Evolutionary conservation across 2,113 vertebrate genomes (phyloP), one percentile per base, ranked within the genome.

Genomic region (Erinaceus europaeus): DNA sequence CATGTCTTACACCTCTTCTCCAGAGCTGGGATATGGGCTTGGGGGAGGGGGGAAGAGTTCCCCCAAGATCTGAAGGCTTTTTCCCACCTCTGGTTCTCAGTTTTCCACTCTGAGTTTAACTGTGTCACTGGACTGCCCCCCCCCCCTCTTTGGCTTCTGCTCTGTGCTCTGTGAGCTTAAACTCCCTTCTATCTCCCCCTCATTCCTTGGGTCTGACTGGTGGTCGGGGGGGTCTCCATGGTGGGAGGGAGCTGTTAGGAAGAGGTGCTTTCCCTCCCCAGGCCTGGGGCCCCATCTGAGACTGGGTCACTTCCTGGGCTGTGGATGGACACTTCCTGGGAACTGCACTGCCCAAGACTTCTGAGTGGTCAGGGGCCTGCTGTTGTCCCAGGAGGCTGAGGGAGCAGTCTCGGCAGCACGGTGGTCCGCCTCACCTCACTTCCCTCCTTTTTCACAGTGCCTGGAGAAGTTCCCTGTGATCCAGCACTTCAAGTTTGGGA

Each of bases 381-480:
- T 0, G 11, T 15, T 48, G 9, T 15, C 46, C 46, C 15, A 9
- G 9, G 15, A 15, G 46, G 9, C 15, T 11, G 15, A 15, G 46
- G 9, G 15, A 15, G 46, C 9, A 9, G 9, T 15, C 46, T 9
- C 15, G 46, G 46, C 46, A 11, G 46, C 46, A 15, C 46, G 46
- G 9, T 9, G 9, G 46, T 9, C 46, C 46, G 15, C n/a, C n/a
- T n/a, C n/a, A n/a, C n/a, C n/a, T n/a, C 85, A 4, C 73, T 91
- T 82, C n/a, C 18, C n/a, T 38, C 92, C 62, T 87, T 46, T 79
- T 95, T 40, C 27, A 5, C 96, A 99, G 99, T 99, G 99, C 97
- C 96, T 99, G 97, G 98, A 99, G 97, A 99, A 99, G 97, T 99
- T 99, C 93, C 99, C 99, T 0, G 99, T 99, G 94, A 99, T 99